phyloP scores from a whole-genome alignment of 2,888 invertebrate species.

The Cephus rjabovi region DNA sequence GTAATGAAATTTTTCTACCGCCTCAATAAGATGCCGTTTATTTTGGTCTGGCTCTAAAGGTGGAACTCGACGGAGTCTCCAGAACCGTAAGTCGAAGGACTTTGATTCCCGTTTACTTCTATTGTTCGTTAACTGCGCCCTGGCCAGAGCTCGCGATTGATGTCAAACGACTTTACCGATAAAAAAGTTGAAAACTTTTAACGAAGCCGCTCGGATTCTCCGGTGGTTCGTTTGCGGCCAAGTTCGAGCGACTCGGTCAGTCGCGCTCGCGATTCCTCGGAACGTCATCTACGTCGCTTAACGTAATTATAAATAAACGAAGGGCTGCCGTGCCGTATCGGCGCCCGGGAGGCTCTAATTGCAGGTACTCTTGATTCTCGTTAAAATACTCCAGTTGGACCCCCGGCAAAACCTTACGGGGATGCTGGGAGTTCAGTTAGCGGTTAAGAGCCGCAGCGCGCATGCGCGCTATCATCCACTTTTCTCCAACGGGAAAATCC shows the following conservation, averaged over 20 bases:
- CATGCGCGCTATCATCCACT: neutral
- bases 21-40: neutral
- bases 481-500: neutral
- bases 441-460: neutral
- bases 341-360: slow-evolving; percentile 50
- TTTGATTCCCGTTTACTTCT: neutral
- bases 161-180: slow-evolving; percentile 34
- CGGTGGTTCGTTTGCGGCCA: neutral
- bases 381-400: slow-evolving; percentile 47
- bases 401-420: neutral
- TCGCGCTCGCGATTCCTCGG: slow-evolving; percentile 3
- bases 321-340: slow-evolving; percentile 8
- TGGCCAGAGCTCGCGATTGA: slow-evolving; percentile 18
- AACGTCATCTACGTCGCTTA: slow-evolving; percentile 22
- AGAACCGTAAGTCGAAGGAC: neutral
- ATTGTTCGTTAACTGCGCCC: neutral
- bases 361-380: slow-evolving; percentile 54
- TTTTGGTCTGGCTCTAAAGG: neutral
- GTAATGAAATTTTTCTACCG: neutral
- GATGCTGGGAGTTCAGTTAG: neutral
- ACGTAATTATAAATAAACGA: slow-evolving; percentile 53
- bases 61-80: neutral
- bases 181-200: slow-evolving; percentile 43
- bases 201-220: slow-evolving; percentile 33
- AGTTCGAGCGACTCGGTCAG: neutral